Evolutionary conservation across 2,888 invertebrate species (phyloP).

Genomic region (Pegoplata infirma): DNA sequence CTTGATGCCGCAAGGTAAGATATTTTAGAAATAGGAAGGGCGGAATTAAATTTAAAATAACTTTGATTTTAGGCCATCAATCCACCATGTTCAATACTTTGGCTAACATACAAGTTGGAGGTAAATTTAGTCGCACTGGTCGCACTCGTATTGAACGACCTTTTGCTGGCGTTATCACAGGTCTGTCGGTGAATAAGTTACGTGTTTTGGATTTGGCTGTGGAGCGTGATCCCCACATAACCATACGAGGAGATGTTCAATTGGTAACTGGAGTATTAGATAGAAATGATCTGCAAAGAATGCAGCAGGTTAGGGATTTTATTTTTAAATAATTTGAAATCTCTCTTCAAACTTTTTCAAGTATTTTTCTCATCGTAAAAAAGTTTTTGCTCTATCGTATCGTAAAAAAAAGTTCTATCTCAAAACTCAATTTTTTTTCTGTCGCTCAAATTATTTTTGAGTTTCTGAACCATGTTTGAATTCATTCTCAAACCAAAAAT

Average conservation of each 20-base stretch:
- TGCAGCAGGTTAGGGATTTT: constrained; percentile 88
- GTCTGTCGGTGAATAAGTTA: constrained; percentile 91
- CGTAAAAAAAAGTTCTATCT: constrained; percentile 63
- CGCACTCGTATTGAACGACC: constrained; percentile 86
- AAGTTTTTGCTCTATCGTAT: constrained; percentile 67
- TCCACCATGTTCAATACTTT: constrained; percentile 94
- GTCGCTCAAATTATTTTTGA: constrained; percentile 57
- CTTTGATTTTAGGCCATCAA: constrained; percentile 83
- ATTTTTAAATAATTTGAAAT: constrained; percentile 76
- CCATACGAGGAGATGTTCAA: constrained; percentile 90
- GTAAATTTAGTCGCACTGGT: constrained; percentile 81
- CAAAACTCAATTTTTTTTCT: constrained; percentile 70
- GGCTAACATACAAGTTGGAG: constrained; percentile 92
- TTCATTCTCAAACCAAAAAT: constrained; percentile 19
- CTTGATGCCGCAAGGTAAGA: constrained; percentile 89
- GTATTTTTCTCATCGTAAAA: constrained; percentile 75
- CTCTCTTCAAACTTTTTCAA: constrained; percentile 74
- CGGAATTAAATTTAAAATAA: no score
- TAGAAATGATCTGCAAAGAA: constrained; percentile 87
- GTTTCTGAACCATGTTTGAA: constrained; percentile 64
- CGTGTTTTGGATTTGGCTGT: constrained; percentile 91
- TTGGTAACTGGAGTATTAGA: constrained; percentile 87
- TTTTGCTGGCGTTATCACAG: constrained; percentile 93
- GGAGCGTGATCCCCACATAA: constrained; percentile 87
- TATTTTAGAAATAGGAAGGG: no score